These are phyloP conservation scores for Prorops nasuta DNA, from an alignment of 1,140 invertebrate species.

Conservation along the genomic window DNA sequence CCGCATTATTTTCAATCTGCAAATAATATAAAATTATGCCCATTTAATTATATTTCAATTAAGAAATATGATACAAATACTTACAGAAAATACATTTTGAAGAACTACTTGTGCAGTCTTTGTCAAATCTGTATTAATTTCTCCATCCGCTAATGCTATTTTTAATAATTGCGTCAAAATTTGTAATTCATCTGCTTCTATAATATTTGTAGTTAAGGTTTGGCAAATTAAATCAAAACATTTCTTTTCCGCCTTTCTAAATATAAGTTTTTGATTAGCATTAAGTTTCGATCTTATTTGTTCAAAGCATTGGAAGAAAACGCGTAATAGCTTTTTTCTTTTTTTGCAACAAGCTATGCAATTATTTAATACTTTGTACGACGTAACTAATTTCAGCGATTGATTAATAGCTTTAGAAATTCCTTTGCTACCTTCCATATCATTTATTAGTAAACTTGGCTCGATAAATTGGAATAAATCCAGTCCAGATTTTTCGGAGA, in stretches of 20 bases:
- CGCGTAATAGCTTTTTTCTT: conserved; percentile 10
- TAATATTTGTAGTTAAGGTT: conserved; percentile 13
- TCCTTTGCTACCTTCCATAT: conserved; percentile 18
- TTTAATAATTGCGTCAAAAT: conserved; percentile 25
- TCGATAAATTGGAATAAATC: conserved; percentile 31
- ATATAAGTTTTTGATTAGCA: conserved; percentile 21
- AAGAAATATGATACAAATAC: conserved; percentile 6
- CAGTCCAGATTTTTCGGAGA: conserved; percentile 23
- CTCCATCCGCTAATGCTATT: conserved; percentile 11
- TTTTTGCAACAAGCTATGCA: conserved; percentile 16
- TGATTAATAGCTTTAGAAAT: conserved; percentile 23
- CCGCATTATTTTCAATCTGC: background rate
- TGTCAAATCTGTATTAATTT: conserved; percentile 22
- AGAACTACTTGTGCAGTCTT: conserved; percentile 17
- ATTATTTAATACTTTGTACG: conserved; percentile 19
- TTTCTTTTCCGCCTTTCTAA: conserved; percentile 27
- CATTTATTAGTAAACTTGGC: conserved; percentile 16
- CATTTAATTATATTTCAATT: background rate
- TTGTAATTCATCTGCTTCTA: conserved; percentile 17
- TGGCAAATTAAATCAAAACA: conserved; percentile 21
- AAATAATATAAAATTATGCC: conserved; percentile 3
- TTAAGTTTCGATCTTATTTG: conserved; percentile 26
- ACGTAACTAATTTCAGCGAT: conserved; percentile 21
- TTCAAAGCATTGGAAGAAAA: conserved; percentile 30
- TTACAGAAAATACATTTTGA: conserved; percentile 25